Evolutionary conservation across 2,113 vertebrate genomes (phyloP).

Genomic region (Beaufortia kweichowensis): DNA sequence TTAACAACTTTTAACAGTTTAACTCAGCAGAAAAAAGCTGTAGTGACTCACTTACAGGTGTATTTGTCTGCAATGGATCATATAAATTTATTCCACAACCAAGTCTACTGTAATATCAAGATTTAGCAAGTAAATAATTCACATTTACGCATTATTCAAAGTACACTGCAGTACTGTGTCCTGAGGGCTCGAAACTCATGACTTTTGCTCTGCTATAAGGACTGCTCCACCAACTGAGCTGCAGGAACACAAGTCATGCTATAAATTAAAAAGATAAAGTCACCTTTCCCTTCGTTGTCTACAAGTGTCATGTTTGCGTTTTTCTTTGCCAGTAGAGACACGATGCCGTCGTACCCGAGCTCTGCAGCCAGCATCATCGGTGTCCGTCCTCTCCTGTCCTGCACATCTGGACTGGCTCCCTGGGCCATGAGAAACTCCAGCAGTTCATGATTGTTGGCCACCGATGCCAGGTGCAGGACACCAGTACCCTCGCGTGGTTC

Average conservation of each 20-base stretch:
- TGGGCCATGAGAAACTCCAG: constrained; percentile 80
- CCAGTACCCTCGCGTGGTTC: constrained; percentile 80
- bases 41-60: too few species aligned
- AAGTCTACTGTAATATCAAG: too few species aligned
- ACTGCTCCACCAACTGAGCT: too few species aligned
- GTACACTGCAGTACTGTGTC: too few species aligned
- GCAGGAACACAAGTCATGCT: background rate
- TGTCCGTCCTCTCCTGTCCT: constrained; percentile 81
- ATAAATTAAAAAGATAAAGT: background rate
- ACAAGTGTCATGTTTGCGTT: constrained; percentile 79
- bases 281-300: constrained; percentile 89
- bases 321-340: constrained; percentile 77
- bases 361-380: constrained; percentile 86
- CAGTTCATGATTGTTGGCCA: constrained; percentile 80
- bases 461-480: constrained; percentile 81
- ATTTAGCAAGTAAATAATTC: too few species aligned
- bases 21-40: too few species aligned
- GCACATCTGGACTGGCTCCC: constrained; percentile 80
- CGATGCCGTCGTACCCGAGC: constrained; percentile 77
- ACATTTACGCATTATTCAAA: too few species aligned
- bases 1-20: too few species aligned
- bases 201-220: too few species aligned
- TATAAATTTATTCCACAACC: too few species aligned
- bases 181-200: too few species aligned
- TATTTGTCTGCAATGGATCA: too few species aligned